Percentiles rank a stretch among this genome's conserved stretches.
These are phyloP conservation scores for Aptenodytes forsteri DNA, from an alignment of 2,113 vertebrate genomes.

Conservation along the genomic window DNA sequence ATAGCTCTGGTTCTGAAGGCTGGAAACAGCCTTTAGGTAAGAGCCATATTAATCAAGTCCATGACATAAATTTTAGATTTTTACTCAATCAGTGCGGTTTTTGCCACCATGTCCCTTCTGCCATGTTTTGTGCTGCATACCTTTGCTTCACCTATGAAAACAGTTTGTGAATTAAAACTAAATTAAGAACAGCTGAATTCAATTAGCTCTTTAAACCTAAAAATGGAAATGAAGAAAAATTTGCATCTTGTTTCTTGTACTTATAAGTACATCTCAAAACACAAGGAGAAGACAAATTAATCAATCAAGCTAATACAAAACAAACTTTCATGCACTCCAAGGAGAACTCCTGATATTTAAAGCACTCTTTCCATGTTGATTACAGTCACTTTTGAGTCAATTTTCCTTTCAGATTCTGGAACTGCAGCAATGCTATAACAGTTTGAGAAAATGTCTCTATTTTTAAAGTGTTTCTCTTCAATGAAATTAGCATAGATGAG, in stretches of 20 bases:
- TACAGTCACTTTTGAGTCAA: background rate
- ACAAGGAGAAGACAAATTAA: background rate
- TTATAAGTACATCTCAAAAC: background rate
- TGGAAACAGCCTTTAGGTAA: background rate
- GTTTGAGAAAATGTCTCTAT: background rate
- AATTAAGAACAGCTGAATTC: background rate
- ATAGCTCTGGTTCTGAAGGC: background rate
- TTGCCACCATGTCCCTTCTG: background rate
- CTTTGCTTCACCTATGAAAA: background rate
- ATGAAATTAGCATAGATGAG: background rate
- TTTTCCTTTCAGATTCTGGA: background rate
- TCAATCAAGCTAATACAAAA: background rate
- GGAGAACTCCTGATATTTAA: background rate
- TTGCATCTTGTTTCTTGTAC: background rate
- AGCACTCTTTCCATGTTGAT: background rate
- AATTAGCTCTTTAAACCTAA: background rate
- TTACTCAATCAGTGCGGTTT: background rate
- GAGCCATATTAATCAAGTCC: background rate
- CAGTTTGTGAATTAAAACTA: background rate
- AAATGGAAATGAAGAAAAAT: background rate
- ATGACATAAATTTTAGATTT: background rate
- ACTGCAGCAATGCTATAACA: background rate
- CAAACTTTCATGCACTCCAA: background rate
- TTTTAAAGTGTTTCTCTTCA: background rate
- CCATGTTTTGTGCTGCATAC: background rate